phyloP scores from a whole-genome alignment of 2,113 vertebrate genomes.

The Ammodytes marinus region DNA sequence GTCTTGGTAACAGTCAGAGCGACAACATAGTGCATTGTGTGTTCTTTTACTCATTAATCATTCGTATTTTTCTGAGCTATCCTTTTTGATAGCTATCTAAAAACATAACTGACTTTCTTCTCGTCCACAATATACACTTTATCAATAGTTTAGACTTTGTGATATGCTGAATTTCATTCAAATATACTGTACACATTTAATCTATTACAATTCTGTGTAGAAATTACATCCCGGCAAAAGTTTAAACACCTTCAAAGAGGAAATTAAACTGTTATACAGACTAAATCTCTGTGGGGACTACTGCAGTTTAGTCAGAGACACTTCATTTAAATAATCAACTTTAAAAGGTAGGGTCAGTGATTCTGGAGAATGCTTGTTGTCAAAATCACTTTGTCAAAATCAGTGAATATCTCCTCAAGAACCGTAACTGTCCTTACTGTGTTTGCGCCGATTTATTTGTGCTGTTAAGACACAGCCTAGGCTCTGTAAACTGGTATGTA shows the following conservation, averaged over 20 bases:
- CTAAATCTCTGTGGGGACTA: background rate
- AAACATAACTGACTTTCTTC: slow-evolving; percentile 1
- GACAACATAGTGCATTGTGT: background rate
- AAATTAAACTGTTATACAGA: background rate
- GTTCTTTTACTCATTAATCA: background rate
- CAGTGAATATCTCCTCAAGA: too few species aligned
- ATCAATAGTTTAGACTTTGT: background rate
- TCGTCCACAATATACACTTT: background rate
- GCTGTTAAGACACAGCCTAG: too few species aligned
- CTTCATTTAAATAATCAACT: background rate
- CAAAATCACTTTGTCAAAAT: too few species aligned
- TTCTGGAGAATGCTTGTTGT: too few species aligned
- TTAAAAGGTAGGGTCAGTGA: background rate
- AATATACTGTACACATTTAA: background rate
- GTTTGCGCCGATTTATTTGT: too few species aligned
- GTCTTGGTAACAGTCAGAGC: background rate
- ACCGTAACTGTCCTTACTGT: too few species aligned
- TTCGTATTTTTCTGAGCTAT: background rate
- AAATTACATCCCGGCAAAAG: background rate
- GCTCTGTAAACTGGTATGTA: too few species aligned
- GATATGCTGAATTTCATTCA: background rate
- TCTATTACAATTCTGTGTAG: background rate
- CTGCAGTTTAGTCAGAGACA: background rate
- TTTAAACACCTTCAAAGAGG: background rate
- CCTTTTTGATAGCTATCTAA: background rate